phyloP scores from a whole-genome alignment of 1,140 invertebrate species.

The Samia ricini region DNA sequence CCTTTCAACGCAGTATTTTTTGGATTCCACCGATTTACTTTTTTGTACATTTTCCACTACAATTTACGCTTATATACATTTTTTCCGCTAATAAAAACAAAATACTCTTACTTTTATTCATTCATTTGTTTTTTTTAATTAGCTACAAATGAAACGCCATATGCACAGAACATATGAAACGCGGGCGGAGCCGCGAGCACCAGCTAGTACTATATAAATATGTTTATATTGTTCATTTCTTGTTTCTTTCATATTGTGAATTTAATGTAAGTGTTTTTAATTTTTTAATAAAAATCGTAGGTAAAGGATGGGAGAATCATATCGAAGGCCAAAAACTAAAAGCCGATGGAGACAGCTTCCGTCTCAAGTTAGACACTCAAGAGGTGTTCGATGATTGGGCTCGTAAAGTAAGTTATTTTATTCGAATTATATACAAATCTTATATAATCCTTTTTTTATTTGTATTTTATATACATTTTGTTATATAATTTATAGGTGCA shows the following conservation, averaged over 20 bases:
- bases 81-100: no score
- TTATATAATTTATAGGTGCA: constrained; percentile 81
- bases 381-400: constrained; percentile 99
- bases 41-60: no score
- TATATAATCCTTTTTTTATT: no score
- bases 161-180: no score
- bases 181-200: no score
- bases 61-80: no score
- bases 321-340: constrained; percentile 99
- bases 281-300: no score
- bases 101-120: no score
- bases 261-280: constrained; percentile 6
- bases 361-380: constrained; percentile 95
- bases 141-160: no score
- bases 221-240: constrained; percentile 9
- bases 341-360: constrained; percentile 98
- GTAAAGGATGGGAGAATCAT: constrained; percentile 99
- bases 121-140: no score
- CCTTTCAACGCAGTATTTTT: no score
- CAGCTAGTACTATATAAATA: neutral
- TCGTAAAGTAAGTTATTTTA: constrained; percentile 80
- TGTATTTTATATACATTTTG: neutral
- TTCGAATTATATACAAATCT: constrained; percentile 5
- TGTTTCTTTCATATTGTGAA: neutral
- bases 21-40: no score